These are phyloP conservation scores for Ifrita kowaldi DNA, from an alignment of 2,113 vertebrate species.

Conservation along the genomic window DNA sequence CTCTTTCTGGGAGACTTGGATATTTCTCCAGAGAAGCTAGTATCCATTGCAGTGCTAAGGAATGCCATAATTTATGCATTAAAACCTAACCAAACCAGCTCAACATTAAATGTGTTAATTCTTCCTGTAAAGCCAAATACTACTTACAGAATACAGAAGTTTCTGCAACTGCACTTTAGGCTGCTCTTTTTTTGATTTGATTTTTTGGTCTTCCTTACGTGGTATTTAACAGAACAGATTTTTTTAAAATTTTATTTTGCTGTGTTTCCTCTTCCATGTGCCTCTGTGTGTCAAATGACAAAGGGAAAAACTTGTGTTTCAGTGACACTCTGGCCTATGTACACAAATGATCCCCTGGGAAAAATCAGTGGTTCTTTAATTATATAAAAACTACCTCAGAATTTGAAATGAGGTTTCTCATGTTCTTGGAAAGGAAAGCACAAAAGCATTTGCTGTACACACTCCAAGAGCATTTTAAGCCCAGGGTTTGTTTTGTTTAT, in stretches of 20 bases:
- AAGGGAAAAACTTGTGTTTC: neutral
- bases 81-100: neutral
- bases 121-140: neutral
- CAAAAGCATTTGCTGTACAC: neutral
- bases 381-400: neutral
- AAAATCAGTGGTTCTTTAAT: neutral
- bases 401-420: neutral
- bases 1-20: neutral
- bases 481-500: neutral
- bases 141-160: neutral
- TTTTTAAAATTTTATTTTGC: neutral
- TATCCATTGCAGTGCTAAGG: neutral
- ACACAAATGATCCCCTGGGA: neutral
- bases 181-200: neutral
- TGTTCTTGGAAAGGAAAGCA: neutral
- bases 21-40: neutral
- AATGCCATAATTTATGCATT: neutral
- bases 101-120: neutral
- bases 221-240: neutral
- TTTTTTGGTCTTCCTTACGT: neutral
- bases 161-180: neutral
- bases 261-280: neutral
- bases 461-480: neutral
- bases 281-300: neutral
- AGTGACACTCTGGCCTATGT: neutral